Conservation (phyloP, 2,113 vertebrate species). For the Microcebus murinus region DNA sequence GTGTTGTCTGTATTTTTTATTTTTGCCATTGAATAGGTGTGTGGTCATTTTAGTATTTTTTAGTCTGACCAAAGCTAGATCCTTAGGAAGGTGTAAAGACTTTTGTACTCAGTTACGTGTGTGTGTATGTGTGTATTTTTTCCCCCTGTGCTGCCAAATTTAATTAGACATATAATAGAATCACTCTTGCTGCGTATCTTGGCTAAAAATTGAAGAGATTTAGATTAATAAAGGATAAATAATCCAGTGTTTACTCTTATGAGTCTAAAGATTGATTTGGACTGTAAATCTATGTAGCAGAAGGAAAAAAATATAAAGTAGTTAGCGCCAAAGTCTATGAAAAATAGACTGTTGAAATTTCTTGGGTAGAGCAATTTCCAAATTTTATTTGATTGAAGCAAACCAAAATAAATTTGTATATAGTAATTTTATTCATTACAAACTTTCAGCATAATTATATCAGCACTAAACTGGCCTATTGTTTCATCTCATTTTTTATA, state of each 20-base stretch:
- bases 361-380: neutral
- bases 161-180: constrained; percentile 1
- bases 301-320: neutral
- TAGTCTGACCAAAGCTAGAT: neutral
- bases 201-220: constrained; percentile 27
- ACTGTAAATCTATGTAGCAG: neutral
- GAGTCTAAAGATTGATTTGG: constrained; percentile 25
- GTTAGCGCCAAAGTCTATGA: constrained; percentile 13
- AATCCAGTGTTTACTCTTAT: constrained; percentile 17
- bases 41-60: neutral
- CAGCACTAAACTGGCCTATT: neutral
- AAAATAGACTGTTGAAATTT: constrained; percentile 40
- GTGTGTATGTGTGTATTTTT: neutral
- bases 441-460: constrained; percentile 30
- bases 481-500: constrained; percentile 19
- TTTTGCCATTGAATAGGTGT: neutral
- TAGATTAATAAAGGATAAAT: neutral
- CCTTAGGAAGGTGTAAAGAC: neutral
- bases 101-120: neutral
- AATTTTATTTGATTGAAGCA: constrained; percentile 50
- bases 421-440: constrained; percentile 39
- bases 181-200: neutral
- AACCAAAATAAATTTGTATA: constrained; percentile 42
- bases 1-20: neutral
- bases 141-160: neutral